phyloP scores from a whole-genome alignment of 2,113 vertebrate species.

The Prietella phreatophila region DNA sequence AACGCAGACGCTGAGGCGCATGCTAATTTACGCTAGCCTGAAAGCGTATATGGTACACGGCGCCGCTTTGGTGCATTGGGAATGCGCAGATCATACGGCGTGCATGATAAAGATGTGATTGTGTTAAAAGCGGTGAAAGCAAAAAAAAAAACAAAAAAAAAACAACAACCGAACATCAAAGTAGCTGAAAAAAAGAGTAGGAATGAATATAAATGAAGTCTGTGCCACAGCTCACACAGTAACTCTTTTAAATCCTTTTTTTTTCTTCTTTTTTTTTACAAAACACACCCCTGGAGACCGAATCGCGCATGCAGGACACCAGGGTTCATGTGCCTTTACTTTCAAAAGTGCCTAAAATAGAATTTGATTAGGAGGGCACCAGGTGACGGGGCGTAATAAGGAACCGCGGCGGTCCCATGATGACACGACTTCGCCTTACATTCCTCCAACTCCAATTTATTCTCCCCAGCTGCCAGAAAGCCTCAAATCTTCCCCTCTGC shows the following conservation, averaged over 20 bases:
- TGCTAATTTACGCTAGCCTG: constrained; percentile 19
- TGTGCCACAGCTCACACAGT: background rate
- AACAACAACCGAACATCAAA: constrained; percentile 1
- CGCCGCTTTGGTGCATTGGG: background rate
- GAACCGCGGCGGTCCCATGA: constrained; percentile 60
- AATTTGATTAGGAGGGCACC: constrained; percentile 71
- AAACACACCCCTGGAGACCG: constrained; percentile 50
- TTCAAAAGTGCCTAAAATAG: constrained; percentile 67
- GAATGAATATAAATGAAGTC: constrained; percentile 8
- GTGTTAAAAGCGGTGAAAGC: background rate
- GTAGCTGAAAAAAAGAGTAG: background rate
- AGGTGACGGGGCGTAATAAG: constrained; percentile 70
- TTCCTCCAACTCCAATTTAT: constrained; percentile 53
- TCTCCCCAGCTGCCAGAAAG: constrained; percentile 5
- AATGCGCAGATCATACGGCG: background rate
- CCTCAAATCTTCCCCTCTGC: background rate
- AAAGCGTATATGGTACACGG: background rate
- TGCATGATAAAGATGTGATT: background rate
- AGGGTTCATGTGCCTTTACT: constrained; percentile 61
- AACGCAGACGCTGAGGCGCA: background rate
- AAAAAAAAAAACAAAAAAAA: background rate
- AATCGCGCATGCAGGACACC: constrained; percentile 50
- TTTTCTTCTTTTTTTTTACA: background rate
- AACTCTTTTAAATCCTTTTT: background rate
- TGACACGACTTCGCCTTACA: constrained; percentile 60